A percentile compares a stretch with the other conserved stretches of the same genome.
These are phyloP conservation scores for Fissipunctia ypsillon DNA, from an alignment of 2,888 invertebrate species.

Conservation along the genomic window DNA sequence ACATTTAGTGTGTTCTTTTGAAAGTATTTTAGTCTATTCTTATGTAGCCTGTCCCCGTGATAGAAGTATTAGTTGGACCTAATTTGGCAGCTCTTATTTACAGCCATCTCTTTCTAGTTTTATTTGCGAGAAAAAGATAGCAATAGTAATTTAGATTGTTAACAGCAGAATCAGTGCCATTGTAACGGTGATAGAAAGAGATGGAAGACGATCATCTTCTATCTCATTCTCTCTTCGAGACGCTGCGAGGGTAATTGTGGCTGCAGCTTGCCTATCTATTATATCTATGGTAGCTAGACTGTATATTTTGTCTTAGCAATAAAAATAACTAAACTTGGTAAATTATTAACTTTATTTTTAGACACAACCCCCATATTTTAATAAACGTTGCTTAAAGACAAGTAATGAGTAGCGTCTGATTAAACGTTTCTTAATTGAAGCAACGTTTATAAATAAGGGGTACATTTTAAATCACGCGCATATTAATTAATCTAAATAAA, in stretches of 20 bases:
- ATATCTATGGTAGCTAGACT: slow-evolving; percentile 25
- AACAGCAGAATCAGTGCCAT: not conserved
- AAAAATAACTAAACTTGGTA: slow-evolving; percentile 58
- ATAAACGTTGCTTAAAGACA: not conserved
- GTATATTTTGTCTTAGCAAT: slow-evolving; percentile 33
- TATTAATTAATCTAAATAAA: not conserved
- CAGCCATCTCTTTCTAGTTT: not conserved
- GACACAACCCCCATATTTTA: not conserved
- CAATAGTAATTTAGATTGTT: slow-evolving; percentile 4
- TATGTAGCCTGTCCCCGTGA: not conserved
- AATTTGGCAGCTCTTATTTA: slow-evolving; percentile 8
- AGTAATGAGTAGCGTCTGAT: too few species aligned
- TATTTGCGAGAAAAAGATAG: not conserved
- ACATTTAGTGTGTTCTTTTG: slow-evolving; percentile 5
- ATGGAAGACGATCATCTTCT: not conserved
- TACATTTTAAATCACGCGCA: not conserved
- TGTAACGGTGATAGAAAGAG: slow-evolving; percentile 17
- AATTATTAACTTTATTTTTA: slow-evolving; percentile 9
- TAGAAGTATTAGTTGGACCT: slow-evolving; percentile 8
- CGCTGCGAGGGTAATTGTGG: not conserved
- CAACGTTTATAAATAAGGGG: not conserved
- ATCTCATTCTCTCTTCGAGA: slow-evolving; percentile 16
- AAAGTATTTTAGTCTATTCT: slow-evolving; percentile 36
- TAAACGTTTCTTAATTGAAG: not conserved
- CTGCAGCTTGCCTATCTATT: slow-evolving; percentile 15